Conservation (phyloP, 2,113 vertebrate species). For the Triplophysa tibetana region DNA sequence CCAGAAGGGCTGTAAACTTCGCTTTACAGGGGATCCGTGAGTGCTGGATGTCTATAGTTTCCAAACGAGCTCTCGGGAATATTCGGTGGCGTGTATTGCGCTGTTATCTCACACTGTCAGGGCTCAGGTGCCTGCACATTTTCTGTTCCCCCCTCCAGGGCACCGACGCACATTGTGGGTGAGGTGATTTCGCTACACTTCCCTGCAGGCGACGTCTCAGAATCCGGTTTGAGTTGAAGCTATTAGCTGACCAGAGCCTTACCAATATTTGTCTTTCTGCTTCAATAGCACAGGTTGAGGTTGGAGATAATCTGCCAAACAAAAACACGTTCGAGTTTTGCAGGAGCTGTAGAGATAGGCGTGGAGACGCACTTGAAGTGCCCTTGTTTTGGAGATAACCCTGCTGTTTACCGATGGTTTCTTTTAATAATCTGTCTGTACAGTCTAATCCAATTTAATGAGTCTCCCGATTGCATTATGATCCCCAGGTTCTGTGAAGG, state of each 20-base stretch:
- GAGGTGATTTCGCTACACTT: slow-evolving; percentile 45
- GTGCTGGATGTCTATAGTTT: slow-evolving; percentile 60
- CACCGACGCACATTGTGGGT: slow-evolving; percentile 28
- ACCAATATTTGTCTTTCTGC: slow-evolving; percentile 54
- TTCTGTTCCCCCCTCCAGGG: slow-evolving; percentile 18
- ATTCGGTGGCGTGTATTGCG: slow-evolving; percentile 50
- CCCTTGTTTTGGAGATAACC: slow-evolving; percentile 51
- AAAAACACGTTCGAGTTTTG: slow-evolving; percentile 45
- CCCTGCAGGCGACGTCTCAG: slow-evolving; percentile 38
- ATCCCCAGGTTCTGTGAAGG: slow-evolving; percentile 75
- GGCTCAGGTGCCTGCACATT: slow-evolving; percentile 46
- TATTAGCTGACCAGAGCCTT: slow-evolving; percentile 52
- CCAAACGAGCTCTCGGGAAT: slow-evolving; percentile 53
- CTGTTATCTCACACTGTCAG: slow-evolving; percentile 53
- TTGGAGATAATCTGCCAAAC: slow-evolving; percentile 46
- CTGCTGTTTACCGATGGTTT: slow-evolving; percentile 73
- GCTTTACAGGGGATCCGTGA: slow-evolving; percentile 60
- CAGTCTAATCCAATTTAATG: slow-evolving; percentile 85
- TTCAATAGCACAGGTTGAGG: slow-evolving; percentile 46
- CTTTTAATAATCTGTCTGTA: slow-evolving; percentile 85
- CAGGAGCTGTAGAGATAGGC: slow-evolving; percentile 47
- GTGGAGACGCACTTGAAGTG: slow-evolving; percentile 42
- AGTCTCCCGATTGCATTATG: slow-evolving; percentile 84
- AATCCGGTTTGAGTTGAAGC: slow-evolving; percentile 40
- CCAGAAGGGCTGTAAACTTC: slow-evolving; percentile 56